Conservation (phyloP, 2,888 invertebrate species). For the Ophion slaviceki region DNA sequence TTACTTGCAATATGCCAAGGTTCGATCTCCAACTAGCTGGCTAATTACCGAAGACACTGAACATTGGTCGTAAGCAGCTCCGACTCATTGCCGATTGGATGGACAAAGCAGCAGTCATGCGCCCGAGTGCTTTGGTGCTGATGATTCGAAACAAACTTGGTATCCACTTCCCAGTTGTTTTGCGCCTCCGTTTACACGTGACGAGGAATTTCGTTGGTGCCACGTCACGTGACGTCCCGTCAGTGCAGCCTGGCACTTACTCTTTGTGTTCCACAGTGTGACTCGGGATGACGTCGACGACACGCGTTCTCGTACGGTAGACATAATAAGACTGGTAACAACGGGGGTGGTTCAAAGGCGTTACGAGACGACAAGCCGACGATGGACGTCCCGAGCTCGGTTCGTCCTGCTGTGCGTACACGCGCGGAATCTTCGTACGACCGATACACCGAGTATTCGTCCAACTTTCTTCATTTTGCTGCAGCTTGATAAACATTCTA, state of each 20-base stretch:
- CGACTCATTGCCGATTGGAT: background rate
- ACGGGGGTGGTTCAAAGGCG: constrained; percentile 71
- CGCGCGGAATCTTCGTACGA: constrained; percentile 41
- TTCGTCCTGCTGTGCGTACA: constrained; percentile 7
- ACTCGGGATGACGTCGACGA: constrained; percentile 16
- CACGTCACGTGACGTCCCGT: background rate
- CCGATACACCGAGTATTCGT: constrained; percentile 75
- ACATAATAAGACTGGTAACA: constrained; percentile 77
- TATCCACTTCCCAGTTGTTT: background rate
- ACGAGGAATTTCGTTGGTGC: constrained; percentile 13
- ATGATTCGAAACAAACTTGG: background rate
- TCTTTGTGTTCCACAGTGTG: background rate
- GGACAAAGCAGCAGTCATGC: too few species aligned
- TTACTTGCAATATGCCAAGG: too few species aligned
- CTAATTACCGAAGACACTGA: too few species aligned
- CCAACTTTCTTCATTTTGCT: constrained; percentile 49
- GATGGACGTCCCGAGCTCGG: constrained; percentile 54
- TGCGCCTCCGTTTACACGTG: background rate
- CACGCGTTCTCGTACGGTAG: constrained; percentile 73
- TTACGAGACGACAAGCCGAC: constrained; percentile 71
- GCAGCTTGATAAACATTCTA: constrained; percentile 69
- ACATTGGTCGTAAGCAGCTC: background rate
- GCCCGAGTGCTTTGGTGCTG: background rate
- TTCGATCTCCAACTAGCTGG: too few species aligned
- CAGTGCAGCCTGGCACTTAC: constrained; percentile 11